Base-by-base conservation (phyloP, 1,140 invertebrate species). In the Leptonema lineaticorne region DNA sequence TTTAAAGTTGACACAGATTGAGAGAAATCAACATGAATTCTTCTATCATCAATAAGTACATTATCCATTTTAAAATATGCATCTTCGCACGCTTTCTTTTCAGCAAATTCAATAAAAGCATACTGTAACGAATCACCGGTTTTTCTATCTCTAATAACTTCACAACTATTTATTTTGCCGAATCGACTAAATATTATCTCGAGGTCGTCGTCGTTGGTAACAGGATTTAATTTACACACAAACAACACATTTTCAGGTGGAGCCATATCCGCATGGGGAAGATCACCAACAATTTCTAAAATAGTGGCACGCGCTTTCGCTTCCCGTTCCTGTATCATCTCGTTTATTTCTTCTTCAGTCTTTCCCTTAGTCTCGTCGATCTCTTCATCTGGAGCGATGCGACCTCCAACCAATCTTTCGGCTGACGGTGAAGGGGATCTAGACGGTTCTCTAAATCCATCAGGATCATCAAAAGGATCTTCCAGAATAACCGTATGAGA, bases 61-160 rank as follows among this genome's bases (percentile, higher is more conserved):
- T 99, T 99, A 76, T 99, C 97, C 98, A 99, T 99, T 85, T 99
- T 99, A 74, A 99, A 97, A 82, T 96, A 99, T 2, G 98, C 98
- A 73, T 94, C 91, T 84, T 99, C 98, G 84, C 97, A 99, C 8
- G 96, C 89, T 78, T 97, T 90, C 74, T 91, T 88, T 70, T 97
- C 90, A 69, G 92, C 93, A 86, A 99, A 99, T 80, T 99, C 98
- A 73, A 99, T 94, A 78, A 99, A 99, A 2, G 96, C 98, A 82
- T 99, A 99, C 76, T 99, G 97, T 57, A 99, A 82, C 0, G 97
- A 99, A 77, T 98, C 95, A 7, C 91, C 91, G 1, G 93, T 92
- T 76, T 94, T 92, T 68, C 91, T 89, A 79, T 99, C 97, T 77
- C 93, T 85, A 69, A 99, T 99, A 0, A 99, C 94, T 86, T 99